A percentile compares a stretch with the other conserved stretches of the same genome.
phyloP scores from a whole-genome alignment of 2,797 vertebrate genomes.

The Sparus aurata region DNA sequence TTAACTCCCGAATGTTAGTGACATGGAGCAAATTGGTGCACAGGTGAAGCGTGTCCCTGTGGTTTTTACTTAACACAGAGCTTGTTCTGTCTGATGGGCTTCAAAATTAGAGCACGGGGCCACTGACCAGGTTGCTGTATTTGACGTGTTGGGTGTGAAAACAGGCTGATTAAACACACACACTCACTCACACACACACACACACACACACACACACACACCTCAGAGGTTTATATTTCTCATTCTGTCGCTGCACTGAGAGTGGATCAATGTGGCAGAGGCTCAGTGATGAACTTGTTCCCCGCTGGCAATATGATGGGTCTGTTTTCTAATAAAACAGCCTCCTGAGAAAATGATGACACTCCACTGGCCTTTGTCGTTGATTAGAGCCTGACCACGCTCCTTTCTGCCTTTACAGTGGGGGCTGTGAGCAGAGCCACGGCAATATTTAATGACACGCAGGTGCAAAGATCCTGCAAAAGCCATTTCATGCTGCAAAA shows the following conservation, averaged over 20 bases:
- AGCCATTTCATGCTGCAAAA: slow-evolving; percentile 11
- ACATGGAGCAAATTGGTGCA: not conserved
- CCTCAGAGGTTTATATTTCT: slow-evolving; percentile 39
- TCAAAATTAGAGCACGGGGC: too few relatives aligned
- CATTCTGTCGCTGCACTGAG: slow-evolving; percentile 41
- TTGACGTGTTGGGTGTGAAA: too few relatives aligned
- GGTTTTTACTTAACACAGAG: not conserved
- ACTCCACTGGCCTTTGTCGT: slow-evolving; percentile 44
- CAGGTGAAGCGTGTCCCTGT: not conserved
- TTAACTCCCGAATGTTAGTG: not conserved
- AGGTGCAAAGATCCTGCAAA: slow-evolving; percentile 28
- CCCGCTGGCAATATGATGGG: slow-evolving; percentile 51
- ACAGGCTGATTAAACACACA: not conserved
- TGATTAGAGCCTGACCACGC: not conserved
- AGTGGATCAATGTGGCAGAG: slow-evolving; percentile 62
- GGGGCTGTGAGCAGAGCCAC: not conserved
- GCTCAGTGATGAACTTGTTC: slow-evolving; percentile 67
- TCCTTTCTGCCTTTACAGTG: not conserved
- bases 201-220: slow-evolving; percentile 1
- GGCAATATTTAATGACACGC: slow-evolving; percentile 29
- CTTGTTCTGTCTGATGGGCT: slow-evolving; percentile 23
- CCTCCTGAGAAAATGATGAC: slow-evolving; percentile 58
- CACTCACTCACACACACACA: slow-evolving; percentile 17
- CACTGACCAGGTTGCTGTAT: too few relatives aligned
- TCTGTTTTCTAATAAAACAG: slow-evolving; percentile 71